Conservation (phyloP, 1,140 invertebrate species). For the Plectrocnemia conspersa region DNA sequence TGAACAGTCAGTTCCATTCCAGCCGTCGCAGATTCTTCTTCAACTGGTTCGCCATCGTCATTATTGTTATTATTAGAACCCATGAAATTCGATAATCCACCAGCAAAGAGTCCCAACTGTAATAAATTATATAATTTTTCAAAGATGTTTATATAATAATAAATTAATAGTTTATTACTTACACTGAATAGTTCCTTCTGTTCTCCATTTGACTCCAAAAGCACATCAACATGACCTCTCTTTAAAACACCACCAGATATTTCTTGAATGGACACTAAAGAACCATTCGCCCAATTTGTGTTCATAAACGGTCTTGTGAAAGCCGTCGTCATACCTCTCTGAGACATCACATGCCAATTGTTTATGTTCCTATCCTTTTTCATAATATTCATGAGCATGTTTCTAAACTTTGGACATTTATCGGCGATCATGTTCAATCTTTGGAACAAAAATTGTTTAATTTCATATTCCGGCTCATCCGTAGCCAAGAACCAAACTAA, state of each 20-base stretch:
- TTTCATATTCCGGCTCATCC: slow-evolving; percentile 57
- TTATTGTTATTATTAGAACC: slow-evolving; percentile 46
- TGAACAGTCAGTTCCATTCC: slow-evolving; percentile 80
- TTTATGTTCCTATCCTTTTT: slow-evolving; percentile 46
- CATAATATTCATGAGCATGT: slow-evolving; percentile 44
- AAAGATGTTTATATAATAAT: background rate
- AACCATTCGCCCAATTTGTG: slow-evolving; percentile 61
- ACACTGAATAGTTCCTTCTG: slow-evolving; percentile 52
- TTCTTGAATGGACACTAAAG: slow-evolving; percentile 70
- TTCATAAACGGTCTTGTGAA: slow-evolving; percentile 59
- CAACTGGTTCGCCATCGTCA: slow-evolving; percentile 51
- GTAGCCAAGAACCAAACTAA: slow-evolving; percentile 54
- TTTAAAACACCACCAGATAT: slow-evolving; percentile 70
- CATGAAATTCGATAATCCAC: slow-evolving; percentile 65
- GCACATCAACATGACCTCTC: slow-evolving; percentile 68
- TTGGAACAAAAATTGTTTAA: slow-evolving; percentile 64
- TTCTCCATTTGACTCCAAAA: slow-evolving; percentile 53
- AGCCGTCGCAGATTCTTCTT: slow-evolving; percentile 64
- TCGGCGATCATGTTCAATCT: slow-evolving; percentile 58
- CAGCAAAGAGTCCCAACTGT: slow-evolving; percentile 75
- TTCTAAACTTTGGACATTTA: slow-evolving; percentile 47
- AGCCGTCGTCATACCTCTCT: slow-evolving; percentile 65
- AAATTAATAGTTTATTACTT: slow-evolving; percentile 13
- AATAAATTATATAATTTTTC: slow-evolving; percentile 35
- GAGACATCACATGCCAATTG: slow-evolving; percentile 65